phyloP scores from a whole-genome alignment of 2,888 invertebrate genomes.

The Eilema caniola region DNA sequence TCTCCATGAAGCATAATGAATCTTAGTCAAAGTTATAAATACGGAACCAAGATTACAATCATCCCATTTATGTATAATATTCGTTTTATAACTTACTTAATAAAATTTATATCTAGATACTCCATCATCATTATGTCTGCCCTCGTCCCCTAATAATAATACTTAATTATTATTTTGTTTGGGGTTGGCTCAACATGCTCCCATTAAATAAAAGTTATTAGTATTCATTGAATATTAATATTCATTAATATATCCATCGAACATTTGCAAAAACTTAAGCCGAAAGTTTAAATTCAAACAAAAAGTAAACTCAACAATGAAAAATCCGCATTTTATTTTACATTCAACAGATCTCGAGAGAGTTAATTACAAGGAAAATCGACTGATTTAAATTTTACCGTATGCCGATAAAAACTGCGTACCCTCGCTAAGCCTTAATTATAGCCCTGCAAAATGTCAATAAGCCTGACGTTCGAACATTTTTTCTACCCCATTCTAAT shows the following conservation, averaged over 20 bases:
- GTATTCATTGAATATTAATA: background rate
- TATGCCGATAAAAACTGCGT: slow-evolving; percentile 70
- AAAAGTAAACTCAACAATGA: background rate
- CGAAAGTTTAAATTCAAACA: background rate
- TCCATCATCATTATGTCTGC: background rate
- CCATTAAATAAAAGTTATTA: background rate
- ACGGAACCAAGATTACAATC: too few species aligned
- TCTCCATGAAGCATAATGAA: too few species aligned
- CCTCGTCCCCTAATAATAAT: background rate
- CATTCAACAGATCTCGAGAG: slow-evolving; percentile 50
- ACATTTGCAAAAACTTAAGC: background rate
- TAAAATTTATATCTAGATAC: background rate
- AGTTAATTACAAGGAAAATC: slow-evolving; percentile 74
- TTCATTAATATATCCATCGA: background rate
- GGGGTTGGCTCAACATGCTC: background rate
- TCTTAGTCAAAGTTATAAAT: too few species aligned
- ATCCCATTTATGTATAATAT: background rate
- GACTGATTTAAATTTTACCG: slow-evolving; percentile 75
- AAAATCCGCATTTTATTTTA: slow-evolving; percentile 52
- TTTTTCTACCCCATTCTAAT: slow-evolving; percentile 82
- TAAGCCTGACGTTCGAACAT: slow-evolving; percentile 80
- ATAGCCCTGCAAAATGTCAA: slow-evolving; percentile 82
- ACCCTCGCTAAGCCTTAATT: slow-evolving; percentile 81
- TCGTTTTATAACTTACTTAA: background rate
- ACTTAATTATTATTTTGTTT: background rate